phyloP scores from a whole-genome alignment of 2,113 vertebrate species.

The Corydoras maculifer region DNA sequence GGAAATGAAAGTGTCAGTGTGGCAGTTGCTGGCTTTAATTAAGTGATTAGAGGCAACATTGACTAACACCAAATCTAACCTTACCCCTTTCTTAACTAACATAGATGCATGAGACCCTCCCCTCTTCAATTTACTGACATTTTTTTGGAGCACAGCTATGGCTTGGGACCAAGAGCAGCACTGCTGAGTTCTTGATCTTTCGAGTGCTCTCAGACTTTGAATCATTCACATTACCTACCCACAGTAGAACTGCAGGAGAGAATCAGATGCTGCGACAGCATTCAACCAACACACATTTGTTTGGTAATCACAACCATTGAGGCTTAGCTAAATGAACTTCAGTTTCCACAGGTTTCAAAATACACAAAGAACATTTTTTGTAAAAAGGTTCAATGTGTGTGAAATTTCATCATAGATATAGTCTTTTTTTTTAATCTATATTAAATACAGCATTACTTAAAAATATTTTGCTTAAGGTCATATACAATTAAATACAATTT shows the following conservation, averaged over 20 bases:
- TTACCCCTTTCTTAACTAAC: conserved; percentile 15
- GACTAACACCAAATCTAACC: conserved; percentile 20
- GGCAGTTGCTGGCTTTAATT: conserved; percentile 8
- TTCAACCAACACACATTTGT: conserved; percentile 15
- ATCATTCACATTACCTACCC: conserved; percentile 19
- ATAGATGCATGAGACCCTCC: neutral
- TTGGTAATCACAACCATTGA: conserved; percentile 13
- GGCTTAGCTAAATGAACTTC: conserved; percentile 21
- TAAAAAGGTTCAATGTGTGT: too few species aligned
- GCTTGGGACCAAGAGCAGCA: conserved; percentile 22
- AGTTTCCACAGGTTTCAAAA: neutral
- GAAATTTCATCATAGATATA: too few species aligned
- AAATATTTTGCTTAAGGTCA: too few species aligned
- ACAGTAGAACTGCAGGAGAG: conserved; percentile 19
- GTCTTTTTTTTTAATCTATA: too few species aligned
- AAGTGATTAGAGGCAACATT: conserved; percentile 12
- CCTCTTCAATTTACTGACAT: conserved; percentile 1
- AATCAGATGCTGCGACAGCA: conserved; percentile 14
- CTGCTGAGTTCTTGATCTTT: conserved; percentile 22
- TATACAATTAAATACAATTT: too few species aligned
- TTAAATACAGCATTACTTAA: too few species aligned
- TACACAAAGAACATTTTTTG: too few species aligned
- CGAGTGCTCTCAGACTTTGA: conserved; percentile 14
- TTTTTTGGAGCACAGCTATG: conserved; percentile 6
- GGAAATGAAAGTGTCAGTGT: neutral